Conservation (phyloP, 2,797 vertebrate genomes). For the Sebastolobus alascanus region DNA sequence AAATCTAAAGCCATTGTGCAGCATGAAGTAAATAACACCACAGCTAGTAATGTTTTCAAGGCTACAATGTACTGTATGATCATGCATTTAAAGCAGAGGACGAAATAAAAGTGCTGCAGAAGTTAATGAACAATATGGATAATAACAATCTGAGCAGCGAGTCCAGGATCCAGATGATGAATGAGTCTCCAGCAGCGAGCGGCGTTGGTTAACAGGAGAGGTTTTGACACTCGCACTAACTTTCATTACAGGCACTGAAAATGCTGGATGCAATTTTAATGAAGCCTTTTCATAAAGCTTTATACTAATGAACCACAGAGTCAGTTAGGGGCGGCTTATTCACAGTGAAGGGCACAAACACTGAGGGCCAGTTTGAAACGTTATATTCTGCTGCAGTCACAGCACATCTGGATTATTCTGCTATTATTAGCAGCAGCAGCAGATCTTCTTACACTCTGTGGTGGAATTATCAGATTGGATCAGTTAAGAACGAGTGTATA, state of each 20-base stretch:
- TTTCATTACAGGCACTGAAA: conserved; percentile 73
- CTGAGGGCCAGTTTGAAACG: conserved; percentile 1
- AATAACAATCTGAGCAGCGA: neutral
- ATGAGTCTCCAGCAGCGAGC: neutral
- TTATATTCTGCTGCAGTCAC: conserved; percentile 26
- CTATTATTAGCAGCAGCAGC: conserved; percentile 7
- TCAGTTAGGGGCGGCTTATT: conserved; percentile 30
- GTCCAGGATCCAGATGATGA: conserved; percentile 13
- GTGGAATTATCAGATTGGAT: conserved; percentile 8
- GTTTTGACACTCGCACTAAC: conserved; percentile 67
- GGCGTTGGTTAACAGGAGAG: conserved; percentile 57
- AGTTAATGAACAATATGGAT: neutral
- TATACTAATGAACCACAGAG: conserved; percentile 71
- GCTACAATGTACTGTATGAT: fast-evolving
- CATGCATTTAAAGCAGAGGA: neutral
- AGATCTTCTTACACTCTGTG: neutral
- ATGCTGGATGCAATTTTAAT: conserved; percentile 79
- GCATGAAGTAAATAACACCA: neutral
- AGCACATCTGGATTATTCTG: neutral
- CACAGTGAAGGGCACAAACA: conserved; percentile 30
- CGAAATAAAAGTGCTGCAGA: neutral
- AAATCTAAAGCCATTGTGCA: neutral
- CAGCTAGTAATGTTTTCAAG: neutral
- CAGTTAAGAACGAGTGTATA: neutral
- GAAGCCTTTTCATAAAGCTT: conserved; percentile 77